Conservation (phyloP, 1,140 invertebrate species). For the Rhopalosiphum maidis region DNA sequence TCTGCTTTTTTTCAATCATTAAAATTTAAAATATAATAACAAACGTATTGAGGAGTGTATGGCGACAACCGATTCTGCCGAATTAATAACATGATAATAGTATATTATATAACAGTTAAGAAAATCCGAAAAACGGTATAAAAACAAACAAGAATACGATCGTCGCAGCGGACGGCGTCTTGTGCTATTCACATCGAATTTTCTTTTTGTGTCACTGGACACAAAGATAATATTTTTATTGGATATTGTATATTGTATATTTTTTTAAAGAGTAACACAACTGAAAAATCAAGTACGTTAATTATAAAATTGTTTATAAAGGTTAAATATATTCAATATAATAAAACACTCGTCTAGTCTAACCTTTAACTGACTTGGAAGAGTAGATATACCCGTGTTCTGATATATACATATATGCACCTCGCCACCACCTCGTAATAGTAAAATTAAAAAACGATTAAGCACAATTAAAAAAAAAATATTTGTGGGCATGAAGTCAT, state of each 20-base stretch:
- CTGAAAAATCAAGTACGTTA: background rate
- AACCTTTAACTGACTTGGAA: no score
- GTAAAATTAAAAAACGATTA: background rate
- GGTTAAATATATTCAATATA: background rate
- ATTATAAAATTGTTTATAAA: background rate
- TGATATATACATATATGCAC: background rate
- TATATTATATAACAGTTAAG: background rate
- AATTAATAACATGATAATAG: background rate
- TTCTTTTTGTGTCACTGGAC: background rate
- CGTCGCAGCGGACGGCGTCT: no score
- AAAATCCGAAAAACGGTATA: background rate
- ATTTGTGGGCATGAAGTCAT: background rate
- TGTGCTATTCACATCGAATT: background rate
- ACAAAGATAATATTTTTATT: background rate
- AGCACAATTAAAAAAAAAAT: background rate
- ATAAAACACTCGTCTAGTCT: background rate
- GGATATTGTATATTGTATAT: no score
- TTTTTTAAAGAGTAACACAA: background rate
- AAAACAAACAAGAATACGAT: background rate
- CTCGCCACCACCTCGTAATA: background rate
- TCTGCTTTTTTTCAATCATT: background rate
- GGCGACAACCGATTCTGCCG: background rate
- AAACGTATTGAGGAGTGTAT: background rate
- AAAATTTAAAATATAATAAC: background rate
- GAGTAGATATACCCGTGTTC: background rate